Evolutionary conservation across 2,797 vertebrate species (phyloP), one percentile per base, ranked within the genome.

Genomic region (Etheostoma nigrum): DNA sequence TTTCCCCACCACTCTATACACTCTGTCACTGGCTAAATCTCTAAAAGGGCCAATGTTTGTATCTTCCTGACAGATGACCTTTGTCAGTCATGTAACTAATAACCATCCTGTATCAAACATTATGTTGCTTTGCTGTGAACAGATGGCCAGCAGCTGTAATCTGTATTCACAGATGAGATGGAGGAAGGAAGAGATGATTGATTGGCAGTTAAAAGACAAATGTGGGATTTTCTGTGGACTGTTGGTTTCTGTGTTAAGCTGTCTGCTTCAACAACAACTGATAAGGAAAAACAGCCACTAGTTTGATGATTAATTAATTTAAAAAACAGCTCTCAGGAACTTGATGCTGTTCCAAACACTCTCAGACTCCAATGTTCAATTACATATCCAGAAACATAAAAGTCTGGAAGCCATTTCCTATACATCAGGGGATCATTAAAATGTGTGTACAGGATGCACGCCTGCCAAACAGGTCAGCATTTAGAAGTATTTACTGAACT

Each of bases 171-270:
- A 45, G 45, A 62, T 12, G n/a, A 76, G 25, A 8, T 40, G 36
- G 12, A 5, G n/a, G 33, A 67, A 42, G 1, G 27, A 18, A 16
- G 42, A 42, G 59, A 58, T 69, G 64, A 68, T 30, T 67, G 52
- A 65, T 71, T 0, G 51, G 33, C 25, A 58, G 48, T 53, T 44
- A 36, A 19, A 70, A 14, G 67, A 66, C 6, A 67, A 73, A 4
- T 19, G 7, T 53, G 40, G 18, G 51, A 5, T 72, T 69, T 72
- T 75, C 49, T 81, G 63, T 72, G 64, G 71, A 70, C 61, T 71
- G 40, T 65, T 80, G 48, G 18, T 79, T 67, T 82, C 66, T 65
- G 11, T 83, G 73, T 77, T 63, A 61, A 19, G 27, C 53, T 51
- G 52, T 67, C 69, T 74, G 66, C n/a, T 9, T n/a, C 51, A 63